Evolutionary conservation across 2,888 invertebrate species (phyloP).

Genomic region (Pterobdella sp.): DNA sequence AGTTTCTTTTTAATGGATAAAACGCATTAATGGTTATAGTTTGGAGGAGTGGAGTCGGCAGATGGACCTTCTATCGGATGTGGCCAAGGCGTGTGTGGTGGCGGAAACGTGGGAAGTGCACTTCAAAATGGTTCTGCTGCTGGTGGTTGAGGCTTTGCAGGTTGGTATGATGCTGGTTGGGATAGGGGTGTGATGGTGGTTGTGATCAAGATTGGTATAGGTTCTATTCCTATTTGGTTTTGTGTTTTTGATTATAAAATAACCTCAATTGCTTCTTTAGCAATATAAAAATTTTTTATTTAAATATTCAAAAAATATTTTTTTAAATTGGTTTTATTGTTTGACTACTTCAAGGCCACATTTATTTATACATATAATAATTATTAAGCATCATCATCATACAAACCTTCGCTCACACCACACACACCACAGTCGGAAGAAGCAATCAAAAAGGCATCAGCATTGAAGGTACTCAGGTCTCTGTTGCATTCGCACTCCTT

Average conservation of each 20-base stretch:
- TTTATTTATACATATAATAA: too few relatives aligned
- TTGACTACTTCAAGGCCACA: too few relatives aligned
- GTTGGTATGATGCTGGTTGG: constrained; percentile 39
- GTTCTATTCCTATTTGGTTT: too few relatives aligned
- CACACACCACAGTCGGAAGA: neutral
- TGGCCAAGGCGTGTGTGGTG: constrained; percentile 19
- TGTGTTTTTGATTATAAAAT: too few relatives aligned
- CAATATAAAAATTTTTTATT: too few relatives aligned
- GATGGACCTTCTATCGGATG: constrained; percentile 50
- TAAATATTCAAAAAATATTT: too few relatives aligned
- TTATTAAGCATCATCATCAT: neutral
- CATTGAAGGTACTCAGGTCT: constrained; percentile 73
- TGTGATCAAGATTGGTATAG: too few relatives aligned
- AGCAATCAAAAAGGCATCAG: constrained; percentile 51
- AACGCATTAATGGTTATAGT: too few relatives aligned
- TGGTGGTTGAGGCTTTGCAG: constrained; percentile 50
- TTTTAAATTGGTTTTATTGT: too few relatives aligned
- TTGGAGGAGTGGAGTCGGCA: constrained; percentile 50
- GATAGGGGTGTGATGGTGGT: neutral
- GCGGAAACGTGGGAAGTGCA: constrained; percentile 55
- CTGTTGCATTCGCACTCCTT: constrained; percentile 69
- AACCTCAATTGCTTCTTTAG: too few relatives aligned
- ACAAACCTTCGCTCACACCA: neutral
- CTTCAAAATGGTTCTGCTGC: constrained; percentile 50
- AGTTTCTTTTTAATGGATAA: too few relatives aligned